Evolutionary conservation across 1,140 invertebrate genomes (phyloP), one percentile per base, ranked within the genome.

Genomic region (Coboldia fuscipes): DNA sequence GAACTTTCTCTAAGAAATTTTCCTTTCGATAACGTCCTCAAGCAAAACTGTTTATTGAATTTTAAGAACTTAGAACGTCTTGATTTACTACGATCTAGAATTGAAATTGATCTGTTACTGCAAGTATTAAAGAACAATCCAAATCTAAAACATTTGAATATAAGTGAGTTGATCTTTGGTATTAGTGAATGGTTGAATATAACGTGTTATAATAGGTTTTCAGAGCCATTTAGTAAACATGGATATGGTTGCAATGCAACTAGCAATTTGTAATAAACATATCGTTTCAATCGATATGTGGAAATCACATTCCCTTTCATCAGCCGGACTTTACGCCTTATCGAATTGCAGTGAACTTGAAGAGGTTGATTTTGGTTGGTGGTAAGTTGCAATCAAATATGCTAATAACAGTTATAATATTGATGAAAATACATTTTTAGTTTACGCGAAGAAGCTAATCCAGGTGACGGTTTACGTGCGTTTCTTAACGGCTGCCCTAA

Each of bases 281-380:
- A 48, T 84, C 1, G 58, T 72, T 32, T 79, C 75, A 1, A 62
- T 85, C 34, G 84, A 89, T 51, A 71, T 84, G 41, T 92, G 84
- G 84, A 81, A 88, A 51, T 70, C 71, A 1, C 72, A 71, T 43
- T 71, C 70, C 14, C 50, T 89, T 19, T 76, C 76, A 1, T 63
- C 72, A 2, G 51, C 60, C 6, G 82, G 82, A 5, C 62, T 88
- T 1, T 52, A 61, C 39, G 65, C 68, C 9, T 53, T 92, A 3
- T 59, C 68, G 1, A 57, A 64, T n/a, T 85, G 79, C 45, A 57
- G 42, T 36, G 58, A 70, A 28, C 52, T 92, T 13, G 69, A 77
- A 46, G 83, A 89, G 56, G 54, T 90, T 14, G 84, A 92, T 59
- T 63, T 92, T 36, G 82, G 84, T 34, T 89, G 84, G 84, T 85